Conservation (phyloP, 2,113 vertebrate species). For the Thermophis baileyi region DNA sequence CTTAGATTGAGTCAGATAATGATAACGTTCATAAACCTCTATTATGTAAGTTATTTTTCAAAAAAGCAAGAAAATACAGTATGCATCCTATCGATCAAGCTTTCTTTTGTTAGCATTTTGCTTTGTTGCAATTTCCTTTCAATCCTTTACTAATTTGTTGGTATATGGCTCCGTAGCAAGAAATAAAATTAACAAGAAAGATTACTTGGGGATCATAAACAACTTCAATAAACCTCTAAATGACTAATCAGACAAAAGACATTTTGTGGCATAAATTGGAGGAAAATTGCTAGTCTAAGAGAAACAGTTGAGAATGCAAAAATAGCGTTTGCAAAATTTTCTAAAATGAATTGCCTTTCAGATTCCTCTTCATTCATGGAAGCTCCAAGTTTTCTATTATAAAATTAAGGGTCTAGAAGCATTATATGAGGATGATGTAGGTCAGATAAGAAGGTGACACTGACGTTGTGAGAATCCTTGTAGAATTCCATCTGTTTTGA, state of each 20-base stretch:
- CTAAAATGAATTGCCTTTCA: neutral
- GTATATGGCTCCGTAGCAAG: too few relatives aligned
- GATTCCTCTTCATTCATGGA: neutral
- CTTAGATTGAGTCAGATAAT: constrained; percentile 28
- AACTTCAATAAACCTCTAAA: constrained; percentile 19
- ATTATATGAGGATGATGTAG: neutral
- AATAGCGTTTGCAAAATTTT: neutral
- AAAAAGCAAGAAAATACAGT: neutral
- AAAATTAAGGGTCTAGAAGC: neutral
- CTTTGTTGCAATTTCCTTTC: too few relatives aligned
- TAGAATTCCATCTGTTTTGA: neutral
- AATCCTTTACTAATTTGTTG: too few relatives aligned
- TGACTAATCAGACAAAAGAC: constrained; percentile 38
- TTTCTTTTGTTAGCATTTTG: too few relatives aligned
- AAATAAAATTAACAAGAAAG: constrained; percentile 36
- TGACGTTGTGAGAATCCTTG: neutral
- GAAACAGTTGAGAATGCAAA: constrained; percentile 23
- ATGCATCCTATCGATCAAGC: constrained; percentile 2
- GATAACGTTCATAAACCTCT: constrained; percentile 23
- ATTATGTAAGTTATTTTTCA: constrained; percentile 38
- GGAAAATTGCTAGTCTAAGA: constrained; percentile 23
- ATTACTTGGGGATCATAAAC: constrained; percentile 42
- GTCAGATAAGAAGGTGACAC: neutral
- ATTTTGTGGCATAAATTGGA: constrained; percentile 34
- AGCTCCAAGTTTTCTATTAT: neutral